These are phyloP conservation scores for Cancer borealis DNA, from an alignment of 2,888 invertebrate species.

Conservation along the genomic window DNA sequence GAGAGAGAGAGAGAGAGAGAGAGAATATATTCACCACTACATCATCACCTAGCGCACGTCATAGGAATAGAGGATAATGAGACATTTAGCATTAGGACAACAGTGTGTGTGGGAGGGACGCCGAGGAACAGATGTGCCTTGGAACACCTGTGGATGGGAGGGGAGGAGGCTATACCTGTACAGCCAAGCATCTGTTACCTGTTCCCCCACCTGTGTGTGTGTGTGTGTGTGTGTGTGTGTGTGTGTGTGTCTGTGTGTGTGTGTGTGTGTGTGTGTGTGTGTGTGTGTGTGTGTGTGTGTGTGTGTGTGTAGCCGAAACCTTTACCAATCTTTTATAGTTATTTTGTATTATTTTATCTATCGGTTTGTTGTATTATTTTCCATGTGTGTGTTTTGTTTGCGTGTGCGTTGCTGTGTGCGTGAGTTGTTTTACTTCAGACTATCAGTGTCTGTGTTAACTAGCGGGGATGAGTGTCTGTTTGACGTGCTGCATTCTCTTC, in stretches of 20 bases:
- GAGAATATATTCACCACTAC: not conserved
- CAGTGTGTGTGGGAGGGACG: not conserved
- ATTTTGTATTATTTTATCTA: not conserved
- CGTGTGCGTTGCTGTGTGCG: no score
- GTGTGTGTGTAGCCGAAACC: not conserved
- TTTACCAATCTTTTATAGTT: not conserved
- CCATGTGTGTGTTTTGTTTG: no score
- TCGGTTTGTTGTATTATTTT: no score
- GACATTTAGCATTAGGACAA: not conserved
- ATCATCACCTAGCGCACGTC: not conserved
- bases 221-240: not conserved
- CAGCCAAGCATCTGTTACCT: conserved; percentile 38
- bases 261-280: not conserved
- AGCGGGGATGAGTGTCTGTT: not conserved
- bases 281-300: not conserved
- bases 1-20: conserved; percentile 49
- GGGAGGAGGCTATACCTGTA: conserved; percentile 4
- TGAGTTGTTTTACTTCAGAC: no score
- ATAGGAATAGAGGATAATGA: not conserved
- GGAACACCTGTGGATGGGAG: not conserved
- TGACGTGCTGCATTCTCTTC: no score
- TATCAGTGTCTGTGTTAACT: no score
- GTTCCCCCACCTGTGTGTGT: conserved; percentile 8
- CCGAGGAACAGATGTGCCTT: conserved; percentile 7
- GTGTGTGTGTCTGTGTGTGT: not conserved